Percentiles rank a stretch among this genome's conserved stretches.
Conservation (phyloP, 1,140 invertebrate genomes). For the Zophobas atratus region DNA sequence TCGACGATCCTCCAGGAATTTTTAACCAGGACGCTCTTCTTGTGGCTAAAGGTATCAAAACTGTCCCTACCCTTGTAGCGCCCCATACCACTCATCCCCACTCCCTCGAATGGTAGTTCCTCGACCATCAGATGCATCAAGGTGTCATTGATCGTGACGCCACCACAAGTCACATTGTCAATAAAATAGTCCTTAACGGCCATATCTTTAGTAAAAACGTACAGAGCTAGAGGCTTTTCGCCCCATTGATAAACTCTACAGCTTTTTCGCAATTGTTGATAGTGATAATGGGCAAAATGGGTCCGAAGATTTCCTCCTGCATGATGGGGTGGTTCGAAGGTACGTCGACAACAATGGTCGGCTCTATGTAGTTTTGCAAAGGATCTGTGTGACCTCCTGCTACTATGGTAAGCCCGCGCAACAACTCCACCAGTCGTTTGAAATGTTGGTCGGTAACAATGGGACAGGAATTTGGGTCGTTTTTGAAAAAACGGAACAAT, state of each 20-base stretch:
- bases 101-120: slow-evolving; percentile 68
- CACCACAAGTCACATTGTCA: slow-evolving; percentile 83
- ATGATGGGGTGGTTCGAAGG: slow-evolving; percentile 82
- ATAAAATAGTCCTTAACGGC: slow-evolving; percentile 74
- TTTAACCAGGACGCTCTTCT: slow-evolving; percentile 87
- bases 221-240: slow-evolving; percentile 87
- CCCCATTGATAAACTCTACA: slow-evolving; percentile 86
- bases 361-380: slow-evolving; percentile 85
- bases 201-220: slow-evolving; percentile 82
- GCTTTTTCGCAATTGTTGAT: slow-evolving; percentile 90
- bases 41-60: slow-evolving; percentile 94
- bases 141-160: slow-evolving; percentile 85
- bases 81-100: slow-evolving; percentile 93
- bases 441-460: slow-evolving; percentile 91
- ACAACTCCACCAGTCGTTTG: slow-evolving; percentile 63
- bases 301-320: slow-evolving; percentile 96
- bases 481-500: slow-evolving; percentile 89
- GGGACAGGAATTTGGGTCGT: slow-evolving; percentile 84
- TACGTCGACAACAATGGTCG: slow-evolving; percentile 85
- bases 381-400: slow-evolving; percentile 85
- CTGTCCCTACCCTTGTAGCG: slow-evolving; percentile 92
- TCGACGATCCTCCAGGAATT: slow-evolving; percentile 80
- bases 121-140: slow-evolving; percentile 76
- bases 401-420: slow-evolving; percentile 79
- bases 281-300: slow-evolving; percentile 89